Conservation (phyloP, 1,140 invertebrate species). For the Globodera ellingtonae region DNA sequence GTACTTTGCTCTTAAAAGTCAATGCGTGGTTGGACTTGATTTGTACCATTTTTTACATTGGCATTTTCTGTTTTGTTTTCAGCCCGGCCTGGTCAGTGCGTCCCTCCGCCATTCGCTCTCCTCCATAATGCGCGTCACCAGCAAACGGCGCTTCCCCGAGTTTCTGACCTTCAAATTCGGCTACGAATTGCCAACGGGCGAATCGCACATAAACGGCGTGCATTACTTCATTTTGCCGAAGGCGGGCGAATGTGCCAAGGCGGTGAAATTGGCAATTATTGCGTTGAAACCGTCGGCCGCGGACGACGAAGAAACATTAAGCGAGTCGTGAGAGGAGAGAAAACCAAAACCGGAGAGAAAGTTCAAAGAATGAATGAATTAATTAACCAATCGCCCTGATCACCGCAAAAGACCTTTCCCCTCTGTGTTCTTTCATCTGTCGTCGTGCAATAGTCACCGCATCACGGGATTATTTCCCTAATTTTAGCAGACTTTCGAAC, state of each 20-base stretch:
- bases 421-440: neutral
- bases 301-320: slow-evolving; percentile 14
- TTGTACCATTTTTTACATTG: slow-evolving; percentile 17
- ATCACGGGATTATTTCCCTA: neutral
- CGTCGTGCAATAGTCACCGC: neutral
- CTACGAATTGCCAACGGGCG: slow-evolving; percentile 52
- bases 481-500: neutral
- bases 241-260: slow-evolving; percentile 53
- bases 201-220: slow-evolving; percentile 41
- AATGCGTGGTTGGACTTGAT: neutral
- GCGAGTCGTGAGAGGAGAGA: neutral
- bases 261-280: slow-evolving; percentile 40
- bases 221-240: slow-evolving; percentile 50
- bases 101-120: slow-evolving; percentile 81
- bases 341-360: slow-evolving; percentile 2
- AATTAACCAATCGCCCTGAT: neutral
- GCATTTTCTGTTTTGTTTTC: neutral
- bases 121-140: slow-evolving; percentile 95
- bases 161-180: slow-evolving; percentile 84
- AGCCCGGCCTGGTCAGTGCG: slow-evolving; percentile 78
- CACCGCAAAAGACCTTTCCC: neutral
- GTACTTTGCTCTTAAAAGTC: neutral
- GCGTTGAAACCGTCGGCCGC: slow-evolving; percentile 23
- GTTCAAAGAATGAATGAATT: neutral
- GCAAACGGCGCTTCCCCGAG: slow-evolving; percentile 87